Conservation (phyloP, 2,888 invertebrate genomes). For the Drosophila fungiperda region DNA sequence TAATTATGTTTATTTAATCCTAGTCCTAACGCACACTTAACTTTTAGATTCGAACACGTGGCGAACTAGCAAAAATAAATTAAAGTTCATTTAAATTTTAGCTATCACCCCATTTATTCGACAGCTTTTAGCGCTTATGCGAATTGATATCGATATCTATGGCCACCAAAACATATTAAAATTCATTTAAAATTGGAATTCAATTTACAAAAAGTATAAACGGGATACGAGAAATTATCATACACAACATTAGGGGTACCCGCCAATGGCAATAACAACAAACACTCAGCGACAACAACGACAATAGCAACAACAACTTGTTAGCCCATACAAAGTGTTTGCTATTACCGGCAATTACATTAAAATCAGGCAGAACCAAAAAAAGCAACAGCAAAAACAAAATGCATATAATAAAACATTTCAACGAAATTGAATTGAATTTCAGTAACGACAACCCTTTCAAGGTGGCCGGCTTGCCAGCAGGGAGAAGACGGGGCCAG, state of each 20-base stretch:
- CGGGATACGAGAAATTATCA: constrained; percentile 45
- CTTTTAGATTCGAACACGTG: not conserved
- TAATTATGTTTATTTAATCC: not conserved
- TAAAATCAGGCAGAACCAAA: constrained; percentile 58
- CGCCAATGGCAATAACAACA: constrained; percentile 21
- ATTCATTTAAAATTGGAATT: constrained; percentile 61
- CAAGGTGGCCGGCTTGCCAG: constrained; percentile 41
- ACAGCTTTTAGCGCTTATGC: constrained; percentile 4
- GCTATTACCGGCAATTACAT: constrained; percentile 70
- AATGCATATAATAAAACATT: constrained; percentile 68
- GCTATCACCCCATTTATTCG: not conserved
- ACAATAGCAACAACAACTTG: constrained; percentile 48
- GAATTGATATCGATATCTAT: constrained; percentile 19
- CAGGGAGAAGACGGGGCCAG: not conserved
- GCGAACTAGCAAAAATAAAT: not conserved
- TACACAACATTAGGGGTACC: constrained; percentile 48
- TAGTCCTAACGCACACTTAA: not conserved
- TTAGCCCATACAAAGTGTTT: constrained; percentile 62
- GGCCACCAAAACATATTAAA: constrained; percentile 24
- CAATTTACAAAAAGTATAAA: constrained; percentile 51
- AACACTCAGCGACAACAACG: constrained; percentile 4
- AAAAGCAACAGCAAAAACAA: constrained; percentile 43
- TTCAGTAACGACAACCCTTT: constrained; percentile 65
- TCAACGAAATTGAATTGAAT: constrained; percentile 69
- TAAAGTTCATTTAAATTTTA: not conserved